Evolutionary conservation across 2,797 vertebrate species (phyloP).

Genomic region (Darevskia mixta): DNA sequence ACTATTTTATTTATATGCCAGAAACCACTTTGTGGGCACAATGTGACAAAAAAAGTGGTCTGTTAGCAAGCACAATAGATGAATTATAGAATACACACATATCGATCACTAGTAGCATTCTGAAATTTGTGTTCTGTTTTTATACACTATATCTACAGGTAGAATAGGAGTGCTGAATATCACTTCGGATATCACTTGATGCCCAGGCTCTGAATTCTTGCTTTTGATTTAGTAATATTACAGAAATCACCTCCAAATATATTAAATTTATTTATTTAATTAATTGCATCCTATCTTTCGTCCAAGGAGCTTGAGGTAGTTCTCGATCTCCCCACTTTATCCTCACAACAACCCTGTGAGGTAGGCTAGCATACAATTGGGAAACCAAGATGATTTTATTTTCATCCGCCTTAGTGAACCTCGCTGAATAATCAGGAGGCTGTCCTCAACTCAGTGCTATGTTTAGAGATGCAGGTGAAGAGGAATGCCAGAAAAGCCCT

Average conservation of each 20-base stretch:
- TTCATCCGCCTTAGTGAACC: neutral
- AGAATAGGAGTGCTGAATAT: neutral
- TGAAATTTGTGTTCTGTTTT: neutral
- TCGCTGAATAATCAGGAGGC: no score
- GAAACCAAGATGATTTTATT: neutral
- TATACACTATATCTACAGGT: neutral
- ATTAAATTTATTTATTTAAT: neutral
- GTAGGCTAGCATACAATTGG: neutral
- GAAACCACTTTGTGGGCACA: no score
- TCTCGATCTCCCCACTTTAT: no score
- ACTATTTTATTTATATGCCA: no score
- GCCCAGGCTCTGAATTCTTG: neutral
- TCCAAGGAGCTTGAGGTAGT: no score
- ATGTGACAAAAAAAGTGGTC: no score
- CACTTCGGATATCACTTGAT: neutral
- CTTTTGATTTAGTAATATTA: neutral
- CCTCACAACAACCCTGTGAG: no score
- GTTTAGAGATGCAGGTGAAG: no score
- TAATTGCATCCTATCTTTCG: no score
- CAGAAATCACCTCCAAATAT: neutral
- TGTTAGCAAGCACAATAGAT: no score
- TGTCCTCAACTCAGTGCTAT: no score
- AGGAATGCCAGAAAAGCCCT: no score
- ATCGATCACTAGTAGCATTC: neutral
- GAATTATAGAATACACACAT: neutral